These are phyloP conservation scores for Anneissia japonica DNA, from an alignment of 35 echinoderm and acorn worm species.

Conservation along the genomic window DNA sequence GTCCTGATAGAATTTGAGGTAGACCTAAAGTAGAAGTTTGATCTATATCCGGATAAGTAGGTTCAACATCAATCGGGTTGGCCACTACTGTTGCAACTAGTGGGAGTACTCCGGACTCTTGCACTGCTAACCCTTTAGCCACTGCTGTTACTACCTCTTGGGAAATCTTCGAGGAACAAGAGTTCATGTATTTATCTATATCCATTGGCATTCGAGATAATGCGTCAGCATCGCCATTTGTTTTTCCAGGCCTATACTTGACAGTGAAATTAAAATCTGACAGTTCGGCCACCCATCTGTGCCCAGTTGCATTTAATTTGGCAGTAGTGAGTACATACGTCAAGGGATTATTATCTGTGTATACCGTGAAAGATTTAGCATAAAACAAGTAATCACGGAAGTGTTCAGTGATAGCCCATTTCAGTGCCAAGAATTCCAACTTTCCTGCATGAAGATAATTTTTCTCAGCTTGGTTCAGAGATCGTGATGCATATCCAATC, in stretches of 20 bases:
- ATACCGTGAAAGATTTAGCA: conserved; percentile 38
- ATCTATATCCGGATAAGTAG: not conserved
- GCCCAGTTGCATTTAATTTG: not conserved
- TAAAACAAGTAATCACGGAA: conserved; percentile 50
- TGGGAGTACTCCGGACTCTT: not conserved
- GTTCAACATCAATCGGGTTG: not conserved
- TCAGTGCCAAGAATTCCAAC: conserved; percentile 46
- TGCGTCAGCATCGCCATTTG: conserved; percentile 25
- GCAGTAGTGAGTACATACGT: not conserved
- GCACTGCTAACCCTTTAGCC: not conserved
- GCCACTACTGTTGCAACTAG: not conserved
- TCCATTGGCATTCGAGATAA: conserved; percentile 34
- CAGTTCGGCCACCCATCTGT: conserved; percentile 14
- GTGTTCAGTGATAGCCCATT: conserved; percentile 48
- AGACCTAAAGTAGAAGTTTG: no score
- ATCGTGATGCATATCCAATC: conserved; percentile 29
- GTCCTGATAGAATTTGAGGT: no score
- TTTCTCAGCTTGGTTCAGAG: conserved; percentile 10
- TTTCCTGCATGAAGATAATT: conserved; percentile 43
- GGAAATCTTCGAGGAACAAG: not conserved
- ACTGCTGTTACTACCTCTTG: conserved; percentile 23
- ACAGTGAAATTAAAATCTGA: conserved; percentile 26
- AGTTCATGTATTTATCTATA: conserved; percentile 14
- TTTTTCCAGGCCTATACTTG: conserved; percentile 26
- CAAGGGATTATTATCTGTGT: conserved; percentile 14